These are phyloP conservation scores for Turnix velox DNA, from an alignment of 2,113 vertebrate genomes.

Conservation along the genomic window DNA sequence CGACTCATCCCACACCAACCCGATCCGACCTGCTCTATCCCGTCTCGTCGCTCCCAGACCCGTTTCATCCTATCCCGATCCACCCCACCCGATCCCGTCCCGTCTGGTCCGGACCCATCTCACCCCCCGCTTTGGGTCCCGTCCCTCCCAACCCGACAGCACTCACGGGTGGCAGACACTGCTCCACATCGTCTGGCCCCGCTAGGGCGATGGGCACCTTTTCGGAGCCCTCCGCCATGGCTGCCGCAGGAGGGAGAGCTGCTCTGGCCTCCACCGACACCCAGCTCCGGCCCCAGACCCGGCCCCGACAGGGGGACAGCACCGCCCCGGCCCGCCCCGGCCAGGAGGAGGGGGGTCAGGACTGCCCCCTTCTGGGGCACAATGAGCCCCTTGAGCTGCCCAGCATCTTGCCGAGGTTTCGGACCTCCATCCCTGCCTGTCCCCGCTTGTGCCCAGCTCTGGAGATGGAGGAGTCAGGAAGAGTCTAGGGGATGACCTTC, in stretches of 20 bases:
- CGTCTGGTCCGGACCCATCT: too few species aligned
- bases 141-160: background rate
- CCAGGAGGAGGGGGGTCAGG: background rate
- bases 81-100: background rate
- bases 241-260: constrained; percentile 12
- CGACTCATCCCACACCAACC: background rate
- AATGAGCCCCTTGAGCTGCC: background rate
- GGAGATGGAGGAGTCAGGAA: background rate
- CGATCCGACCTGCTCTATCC: background rate
- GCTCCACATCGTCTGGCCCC: constrained; percentile 78
- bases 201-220: constrained; percentile 75
- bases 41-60: too few species aligned
- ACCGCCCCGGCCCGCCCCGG: background rate
- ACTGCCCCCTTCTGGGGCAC: background rate
- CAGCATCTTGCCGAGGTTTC: background rate
- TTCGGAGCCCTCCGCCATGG: constrained; percentile 75
- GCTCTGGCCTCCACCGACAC: background rate
- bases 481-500: background rate
- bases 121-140: background rate
- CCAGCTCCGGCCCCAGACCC: background rate
- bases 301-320: background rate
- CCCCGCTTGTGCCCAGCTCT: background rate
- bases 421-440: background rate
- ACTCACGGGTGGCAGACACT: constrained; percentile 80
- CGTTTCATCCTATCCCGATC: too few species aligned